phyloP scores from a whole-genome alignment of 2,113 vertebrate species.

The Hemiprocne comata region DNA sequence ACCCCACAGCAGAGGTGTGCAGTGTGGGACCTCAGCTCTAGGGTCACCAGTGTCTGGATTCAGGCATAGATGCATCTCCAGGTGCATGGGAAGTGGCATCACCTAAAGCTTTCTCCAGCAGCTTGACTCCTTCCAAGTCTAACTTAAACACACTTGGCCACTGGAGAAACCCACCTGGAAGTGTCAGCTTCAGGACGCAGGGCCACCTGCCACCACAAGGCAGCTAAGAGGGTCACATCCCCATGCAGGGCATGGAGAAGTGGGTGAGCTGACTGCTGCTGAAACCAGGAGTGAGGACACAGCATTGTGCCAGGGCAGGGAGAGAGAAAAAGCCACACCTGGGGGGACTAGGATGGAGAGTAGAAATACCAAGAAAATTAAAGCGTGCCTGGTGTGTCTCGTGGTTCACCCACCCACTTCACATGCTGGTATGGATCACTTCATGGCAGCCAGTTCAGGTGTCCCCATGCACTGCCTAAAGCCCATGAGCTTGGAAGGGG shows the following conservation, averaged over 20 bases:
- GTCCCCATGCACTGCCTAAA: neutral
- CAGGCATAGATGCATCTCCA: neutral
- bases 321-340: neutral
- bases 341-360: neutral
- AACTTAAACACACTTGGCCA: neutral
- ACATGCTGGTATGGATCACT: fast-evolving
- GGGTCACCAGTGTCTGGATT: neutral
- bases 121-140: neutral
- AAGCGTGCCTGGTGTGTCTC: neutral
- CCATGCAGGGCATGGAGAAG: fast-evolving
- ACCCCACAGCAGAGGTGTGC: neutral
- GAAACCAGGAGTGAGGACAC: neutral
- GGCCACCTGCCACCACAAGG: neutral
- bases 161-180: neutral
- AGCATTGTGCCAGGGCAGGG: neutral
- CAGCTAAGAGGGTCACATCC: neutral
- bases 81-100: neutral
- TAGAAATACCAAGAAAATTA: neutral
- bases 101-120: neutral
- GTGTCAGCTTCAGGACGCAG: neutral
- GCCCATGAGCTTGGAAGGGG: neutral
- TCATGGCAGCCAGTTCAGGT: fast-evolving
- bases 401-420: neutral
- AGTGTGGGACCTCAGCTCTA: neutral
- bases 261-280: neutral